Evolutionary conservation across 1,140 invertebrate species (phyloP), one percentile per base, ranked within the genome.

Genomic region (Trissolcus basalis): DNA sequence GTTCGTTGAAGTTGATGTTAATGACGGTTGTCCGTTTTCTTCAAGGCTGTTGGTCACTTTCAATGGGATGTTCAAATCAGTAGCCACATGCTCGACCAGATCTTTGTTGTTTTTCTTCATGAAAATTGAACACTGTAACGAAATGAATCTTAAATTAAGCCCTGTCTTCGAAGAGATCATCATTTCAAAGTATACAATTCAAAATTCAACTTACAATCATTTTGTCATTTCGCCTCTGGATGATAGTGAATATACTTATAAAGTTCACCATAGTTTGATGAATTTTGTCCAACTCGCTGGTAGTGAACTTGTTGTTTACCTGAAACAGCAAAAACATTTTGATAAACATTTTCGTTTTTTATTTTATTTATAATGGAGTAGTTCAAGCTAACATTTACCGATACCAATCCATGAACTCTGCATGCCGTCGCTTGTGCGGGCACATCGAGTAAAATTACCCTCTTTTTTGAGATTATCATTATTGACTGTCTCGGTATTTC

Each of bases 371-470:
- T 15, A 47, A 15, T 43, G 11, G 39, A n/a, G n/a, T n/a, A n/a
- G n/a, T n/a, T 49, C 7, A 59, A 27, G 67, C 5, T 36, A 76
- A 53, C 39, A 64, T 14, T 81, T 84, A 90, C 90, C 53, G 88
- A 82, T 33, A 61, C 33, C 32, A 90, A 59, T 32, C 83, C 85
- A 10, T 83, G n/a, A 10, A 90, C 71, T 11, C 68, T 10, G 43
- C 87, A 88, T 74, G 83, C 86, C 3, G 77, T 82, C 39, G 80
- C 79, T 48, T 88, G 90, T 2, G 89, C 86, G 0, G 92, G 92
- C 14, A 93, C 87, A 45, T 93, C 78, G 0, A 87, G 80, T 19
- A 92, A 87, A 4, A 90, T 87, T 1, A 93, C 85, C 60, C 89
- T 88, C 74, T 91, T 92, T 9, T 90, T 27, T 86, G 39, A 94